Base-by-base conservation (phyloP, 2,797 vertebrate genomes). In the Manis pentadactyla region DNA sequence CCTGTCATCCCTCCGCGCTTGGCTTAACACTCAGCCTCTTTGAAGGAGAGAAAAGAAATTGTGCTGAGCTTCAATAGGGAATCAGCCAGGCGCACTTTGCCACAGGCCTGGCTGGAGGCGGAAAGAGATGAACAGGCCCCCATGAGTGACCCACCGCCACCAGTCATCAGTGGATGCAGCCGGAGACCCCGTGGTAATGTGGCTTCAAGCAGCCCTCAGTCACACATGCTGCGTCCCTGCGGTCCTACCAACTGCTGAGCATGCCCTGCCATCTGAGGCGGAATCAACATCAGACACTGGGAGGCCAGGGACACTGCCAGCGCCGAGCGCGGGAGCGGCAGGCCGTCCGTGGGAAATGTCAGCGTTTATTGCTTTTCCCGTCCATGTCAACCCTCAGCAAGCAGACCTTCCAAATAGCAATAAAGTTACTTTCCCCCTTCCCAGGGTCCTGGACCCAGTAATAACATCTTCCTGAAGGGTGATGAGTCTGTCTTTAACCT, bases 341-440 rank as follows among this genome's bases (percentile, higher is more conserved):
- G 98, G 98, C 91, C 95, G 68, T 98, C 98, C 87, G 73, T 90
- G 98, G 98, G 98, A 98, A 98, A 98, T 98, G 98, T 98, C 98
- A 98, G 97, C 97, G 68, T 98, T 98, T 98, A 98, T 98, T 98
- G 97, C 98, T 98, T 93, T 98, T 97, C 97, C 97, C 68, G 93
- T 97, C 87, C 53, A 1, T 42, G 49, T 96, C 96, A 94, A 98
- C 98, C 98, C 97, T 98, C 98, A 78, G 94, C 90, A 89, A 98
- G 94, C 83, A 93, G 97, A 98, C 86, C 37, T 97, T 98, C 98
- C 96, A 97, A 98, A 96, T 90, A 97, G 96, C 98, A 98, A 97
- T 97, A 82, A 97, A 97, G 86, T 95, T 97, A 97, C 96, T 97
- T 97, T 97, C 96, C 95, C 64, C 57, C 97, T 97, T 97, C 92